phyloP scores from a whole-genome alignment of 2,113 vertebrate species.

The Heterotis niloticus region DNA sequence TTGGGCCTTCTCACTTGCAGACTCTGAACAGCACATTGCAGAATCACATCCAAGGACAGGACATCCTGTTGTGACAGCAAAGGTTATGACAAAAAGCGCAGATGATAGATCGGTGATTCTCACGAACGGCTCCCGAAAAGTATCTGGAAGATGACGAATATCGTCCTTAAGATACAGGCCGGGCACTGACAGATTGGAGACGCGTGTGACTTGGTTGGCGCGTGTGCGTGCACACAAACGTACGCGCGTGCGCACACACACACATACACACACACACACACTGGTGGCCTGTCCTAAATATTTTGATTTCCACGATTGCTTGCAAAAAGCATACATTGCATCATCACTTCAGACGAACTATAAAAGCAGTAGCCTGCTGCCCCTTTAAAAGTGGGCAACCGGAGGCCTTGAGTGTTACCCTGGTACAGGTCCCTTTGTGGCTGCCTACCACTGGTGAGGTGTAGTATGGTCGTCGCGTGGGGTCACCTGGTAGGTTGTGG shows the following conservation, averaged over 20 bases:
- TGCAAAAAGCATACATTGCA: constrained; percentile 15
- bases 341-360: constrained; percentile 4
- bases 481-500: background rate
- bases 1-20: too few species aligned
- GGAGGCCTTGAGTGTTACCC: background rate
- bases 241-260: constrained; percentile 8
- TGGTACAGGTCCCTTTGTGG: background rate
- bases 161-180: background rate
- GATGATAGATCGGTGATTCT: background rate
- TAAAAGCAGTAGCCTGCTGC: constrained; percentile 11
- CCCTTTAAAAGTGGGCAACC: constrained; percentile 1
- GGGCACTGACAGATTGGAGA: constrained; percentile 1
- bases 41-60: background rate
- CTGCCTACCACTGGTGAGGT: background rate
- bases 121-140: background rate
- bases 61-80: background rate
- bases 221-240: background rate
- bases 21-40: too few species aligned
- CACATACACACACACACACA: constrained; percentile 15
- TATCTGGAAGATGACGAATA: background rate
- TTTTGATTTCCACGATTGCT: constrained; percentile 23
- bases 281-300: constrained; percentile 22
- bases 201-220: background rate
- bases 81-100: background rate
- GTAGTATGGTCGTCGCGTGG: background rate